These are phyloP conservation scores for Amblyraja radiata DNA, from an alignment of 2,797 vertebrate genomes.

Conservation along the genomic window DNA sequence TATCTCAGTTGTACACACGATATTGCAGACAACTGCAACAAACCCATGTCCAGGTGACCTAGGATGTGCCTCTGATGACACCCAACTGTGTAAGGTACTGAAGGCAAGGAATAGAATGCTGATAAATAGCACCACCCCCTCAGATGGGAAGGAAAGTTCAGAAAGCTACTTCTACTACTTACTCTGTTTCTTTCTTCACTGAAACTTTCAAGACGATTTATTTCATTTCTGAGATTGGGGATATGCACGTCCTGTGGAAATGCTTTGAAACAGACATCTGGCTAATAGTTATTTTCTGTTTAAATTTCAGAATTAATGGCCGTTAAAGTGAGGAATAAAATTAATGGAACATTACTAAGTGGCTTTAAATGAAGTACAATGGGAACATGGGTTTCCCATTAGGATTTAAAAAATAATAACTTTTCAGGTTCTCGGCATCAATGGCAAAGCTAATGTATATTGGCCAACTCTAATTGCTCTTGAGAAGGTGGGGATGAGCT, in stretches of 20 bases:
- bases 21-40: neutral
- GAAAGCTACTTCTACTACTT: neutral
- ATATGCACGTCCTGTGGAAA: neutral
- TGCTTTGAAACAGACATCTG: constrained; percentile 14
- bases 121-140: neutral
- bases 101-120: neutral
- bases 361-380: constrained; percentile 1
- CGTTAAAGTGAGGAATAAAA: constrained; percentile 21
- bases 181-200: neutral
- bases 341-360: constrained; percentile 30
- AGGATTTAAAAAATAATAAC: neutral
- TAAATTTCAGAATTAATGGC: constrained; percentile 6
- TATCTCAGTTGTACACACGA: too few relatives aligned
- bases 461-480: too few relatives aligned
- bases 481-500: too few relatives aligned
- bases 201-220: neutral
- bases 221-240: constrained; percentile 18
- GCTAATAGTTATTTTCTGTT: constrained; percentile 30
- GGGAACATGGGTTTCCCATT: neutral
- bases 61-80: too few relatives aligned
- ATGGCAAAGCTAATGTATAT: neutral
- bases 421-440: neutral
- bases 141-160: neutral
- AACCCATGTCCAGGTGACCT: neutral
- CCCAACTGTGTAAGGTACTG: too few relatives aligned